Evolutionary conservation across 1,140 invertebrate species (phyloP).

Genomic region (Episyrphus balteatus): DNA sequence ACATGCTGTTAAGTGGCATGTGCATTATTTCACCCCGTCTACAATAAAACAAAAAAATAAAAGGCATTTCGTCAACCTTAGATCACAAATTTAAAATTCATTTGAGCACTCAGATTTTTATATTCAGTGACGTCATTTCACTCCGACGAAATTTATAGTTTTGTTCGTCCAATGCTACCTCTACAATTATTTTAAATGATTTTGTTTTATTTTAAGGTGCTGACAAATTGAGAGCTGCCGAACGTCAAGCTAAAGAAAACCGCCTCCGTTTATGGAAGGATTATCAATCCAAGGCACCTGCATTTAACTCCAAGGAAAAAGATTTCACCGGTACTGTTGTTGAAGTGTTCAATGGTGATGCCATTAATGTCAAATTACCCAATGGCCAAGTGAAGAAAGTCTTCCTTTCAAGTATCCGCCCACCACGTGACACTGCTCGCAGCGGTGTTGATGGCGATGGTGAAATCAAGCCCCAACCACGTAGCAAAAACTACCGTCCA

Average conservation of each 20-base stretch:
- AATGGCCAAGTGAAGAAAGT: constrained; percentile 81
- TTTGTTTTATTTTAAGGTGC: constrained; percentile 43
- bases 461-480: constrained; percentile 47
- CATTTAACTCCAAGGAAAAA: constrained; percentile 65
- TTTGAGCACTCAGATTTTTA: too few species aligned
- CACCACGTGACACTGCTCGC: constrained; percentile 59
- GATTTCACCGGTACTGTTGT: constrained; percentile 77
- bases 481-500: constrained; percentile 60
- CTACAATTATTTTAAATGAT: neutral
- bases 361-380: constrained; percentile 69
- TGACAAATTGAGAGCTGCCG: constrained; percentile 71
- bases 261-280: constrained; percentile 83
- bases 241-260: constrained; percentile 80
- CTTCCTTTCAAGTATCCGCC: constrained; percentile 89
- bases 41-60: too few species aligned
- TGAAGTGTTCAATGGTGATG: constrained; percentile 92
- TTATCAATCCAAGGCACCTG: constrained; percentile 52
- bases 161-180: neutral
- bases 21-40: too few species aligned
- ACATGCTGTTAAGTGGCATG: too few species aligned
- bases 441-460: constrained; percentile 37
- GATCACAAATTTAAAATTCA: too few species aligned
- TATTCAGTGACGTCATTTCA: constrained; percentile 5
- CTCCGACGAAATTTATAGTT: neutral
- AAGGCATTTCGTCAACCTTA: too few species aligned